Base-by-base conservation (phyloP, 1,140 invertebrate species). In the Epicauta chinensis region DNA sequence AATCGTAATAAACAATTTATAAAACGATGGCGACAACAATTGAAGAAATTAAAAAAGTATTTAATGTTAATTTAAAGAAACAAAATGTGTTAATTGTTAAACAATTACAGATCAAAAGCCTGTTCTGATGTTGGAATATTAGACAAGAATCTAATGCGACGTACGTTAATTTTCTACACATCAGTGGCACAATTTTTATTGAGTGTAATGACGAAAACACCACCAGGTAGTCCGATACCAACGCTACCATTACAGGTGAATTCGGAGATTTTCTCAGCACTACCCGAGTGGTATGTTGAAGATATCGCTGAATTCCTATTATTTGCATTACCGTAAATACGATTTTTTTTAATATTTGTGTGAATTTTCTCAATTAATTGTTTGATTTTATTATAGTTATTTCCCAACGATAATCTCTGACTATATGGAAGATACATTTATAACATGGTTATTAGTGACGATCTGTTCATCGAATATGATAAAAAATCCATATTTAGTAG, bases 261-360 rank as follows among this genome's bases (percentile, higher is more conserved):
- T 41, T 79, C 89, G 16, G 77, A 81, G 65, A 75, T 83, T 56
- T 97, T 97, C 76, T 82, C 86, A 40, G 89, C 90, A 58, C 75
- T 94, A 59, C 95, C 95, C 12, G 94, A 98, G 73, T 97, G 92
- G 87, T 97, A 95, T 69, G 83, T 97, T 38, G 94, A 97, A 70
- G 94, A 98, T 71, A 87, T 97, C 51, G 92, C 93, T 12, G 93
- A 97, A 70, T 95, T 95, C 72, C 78, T 97, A 58, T 81, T 95
- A 10, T 96, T 97, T 67, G 82, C 86, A 4, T 78, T 96, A 61
- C 92, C 95, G 89, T 94, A 79, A 91, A 88, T 87, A 15, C 2
- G 16, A 29, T 46, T 17, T 42, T 10, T 16, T 14, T 35, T 39
- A 40, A 23, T 23, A 43, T 11, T 43, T 10, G 16, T 29, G 11